Base-by-base conservation (phyloP, 2,888 invertebrate genomes). In the Apoda limacodes region DNA sequence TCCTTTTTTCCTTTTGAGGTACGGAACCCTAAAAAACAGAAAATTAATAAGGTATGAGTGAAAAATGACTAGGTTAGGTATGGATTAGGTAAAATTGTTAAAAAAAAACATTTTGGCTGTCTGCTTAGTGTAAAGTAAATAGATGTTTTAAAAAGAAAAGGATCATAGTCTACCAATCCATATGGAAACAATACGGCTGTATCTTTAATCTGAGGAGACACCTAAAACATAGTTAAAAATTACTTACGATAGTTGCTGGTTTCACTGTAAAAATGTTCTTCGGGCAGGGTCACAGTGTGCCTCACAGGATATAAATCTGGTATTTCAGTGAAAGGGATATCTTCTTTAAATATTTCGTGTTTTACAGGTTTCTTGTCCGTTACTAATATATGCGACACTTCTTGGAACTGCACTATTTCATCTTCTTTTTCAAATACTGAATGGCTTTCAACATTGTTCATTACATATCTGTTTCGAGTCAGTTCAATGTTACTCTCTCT, bases 261-360 rank as follows among this genome's bases (percentile, higher is more conserved):
- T 9, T 78, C 59, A 32, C 81, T 65, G 52, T 91, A 91, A 52
- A 90, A 83, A 58, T 91, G 84, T 29, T 82, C 70, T 33, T 80
- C 60, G 9, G 80, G 70, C 35, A 92, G 59, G 25, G 90, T 88
- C 30, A 93, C 82, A 1, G 88, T 88, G 32, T 86, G 85, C 50
- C 87, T 85, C 9, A 95, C 66, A 2, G 96, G 95, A 60, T 83
- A 82, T 38, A 96, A 68, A 56, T 88, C 82, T 5, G 93, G 92
- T 22, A 95, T 62, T 29, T 82, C 60, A 19, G 82, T 55, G 36
- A 75, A 69, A 11, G 80, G 63, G 6, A 83, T 81, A 36, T 82
- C 71, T 30, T 82, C 78, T 5, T 76, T 64, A 41, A 59, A 50
- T 14, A 60, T 52, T 7, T 71, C 68, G 54, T 87, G 82, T 29